A percentile compares a stretch with the other conserved stretches of the same genome.
Conservation (phyloP, 2,888 invertebrate genomes). For the Cancer borealis region DNA sequence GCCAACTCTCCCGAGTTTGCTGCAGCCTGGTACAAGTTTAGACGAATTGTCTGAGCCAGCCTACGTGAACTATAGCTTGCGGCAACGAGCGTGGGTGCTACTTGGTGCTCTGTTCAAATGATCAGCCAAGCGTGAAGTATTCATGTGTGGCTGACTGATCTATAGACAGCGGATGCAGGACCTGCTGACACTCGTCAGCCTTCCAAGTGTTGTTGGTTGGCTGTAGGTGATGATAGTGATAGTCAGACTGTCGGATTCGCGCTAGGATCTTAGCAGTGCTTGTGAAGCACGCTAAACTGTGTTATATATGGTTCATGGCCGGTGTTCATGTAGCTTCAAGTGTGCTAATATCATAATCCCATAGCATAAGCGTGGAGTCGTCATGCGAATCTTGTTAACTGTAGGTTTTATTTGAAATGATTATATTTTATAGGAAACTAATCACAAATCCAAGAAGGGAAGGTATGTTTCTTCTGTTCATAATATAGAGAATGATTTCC, state of each 20-base stretch:
- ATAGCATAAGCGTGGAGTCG: constrained; percentile 73
- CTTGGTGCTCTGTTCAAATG: constrained; percentile 73
- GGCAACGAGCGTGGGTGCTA: constrained; percentile 72
- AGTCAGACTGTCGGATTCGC: constrained; percentile 71
- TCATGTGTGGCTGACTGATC: constrained; percentile 60
- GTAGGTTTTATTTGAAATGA: constrained; percentile 76
- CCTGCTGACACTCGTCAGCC: constrained; percentile 62
- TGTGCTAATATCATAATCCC: constrained; percentile 76
- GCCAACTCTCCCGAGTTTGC: constrained; percentile 45
- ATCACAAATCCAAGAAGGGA: constrained; percentile 71
- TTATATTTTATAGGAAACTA: constrained; percentile 76
- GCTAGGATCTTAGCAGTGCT: constrained; percentile 72
- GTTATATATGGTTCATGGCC: constrained; percentile 76
- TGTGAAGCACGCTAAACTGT: constrained; percentile 75
- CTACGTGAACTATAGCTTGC: constrained; percentile 36
- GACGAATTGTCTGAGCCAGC: constrained; percentile 43
- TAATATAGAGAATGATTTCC: constrained; percentile 73
- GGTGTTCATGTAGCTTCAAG: constrained; percentile 75
- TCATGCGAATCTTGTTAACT: constrained; percentile 73
- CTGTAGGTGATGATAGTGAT: constrained; percentile 73
- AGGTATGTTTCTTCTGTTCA: constrained; percentile 74
- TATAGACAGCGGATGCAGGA: constrained; percentile 52
- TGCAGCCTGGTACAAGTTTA: background rate
- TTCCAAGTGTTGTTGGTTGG: constrained; percentile 69
- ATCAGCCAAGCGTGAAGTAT: constrained; percentile 55